Evolutionary conservation across 2,113 vertebrate genomes (phyloP).

Genomic region (Urocynchramus pylzowi): DNA sequence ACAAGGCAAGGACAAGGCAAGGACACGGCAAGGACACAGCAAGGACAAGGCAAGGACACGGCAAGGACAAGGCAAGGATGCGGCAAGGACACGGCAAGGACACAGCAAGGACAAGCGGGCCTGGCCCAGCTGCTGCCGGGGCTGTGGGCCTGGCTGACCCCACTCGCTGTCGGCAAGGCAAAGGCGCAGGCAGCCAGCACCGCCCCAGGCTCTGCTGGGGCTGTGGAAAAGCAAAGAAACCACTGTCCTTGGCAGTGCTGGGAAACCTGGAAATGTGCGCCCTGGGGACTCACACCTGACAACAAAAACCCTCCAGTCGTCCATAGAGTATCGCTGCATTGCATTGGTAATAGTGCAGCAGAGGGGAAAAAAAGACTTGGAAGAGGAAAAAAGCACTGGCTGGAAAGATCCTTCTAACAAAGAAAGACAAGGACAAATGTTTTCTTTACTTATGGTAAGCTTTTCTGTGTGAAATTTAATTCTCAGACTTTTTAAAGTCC

Average conservation of each 20-base stretch:
- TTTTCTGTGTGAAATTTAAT: not conserved
- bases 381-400: not conserved
- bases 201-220: not conserved
- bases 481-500: not conserved
- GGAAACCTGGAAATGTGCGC: not conserved
- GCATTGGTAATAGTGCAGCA: not conserved
- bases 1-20: too few relatives aligned
- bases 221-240: not conserved
- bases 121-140: not conserved
- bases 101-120: not conserved
- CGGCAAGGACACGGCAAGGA: too few relatives aligned
- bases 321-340: not conserved
- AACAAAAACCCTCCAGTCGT: not conserved
- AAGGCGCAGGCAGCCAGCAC: not conserved
- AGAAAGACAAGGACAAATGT: not conserved
- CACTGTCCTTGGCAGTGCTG: not conserved
- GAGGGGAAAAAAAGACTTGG: not conserved
- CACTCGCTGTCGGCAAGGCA: not conserved
- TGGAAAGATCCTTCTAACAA: not conserved
- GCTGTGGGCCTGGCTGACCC: not conserved
- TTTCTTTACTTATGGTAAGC: not conserved
- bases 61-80: too few relatives aligned
- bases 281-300: not conserved
- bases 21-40: too few relatives aligned
- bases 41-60: too few relatives aligned